Evolutionary conservation across 2,113 vertebrate genomes (phyloP), one percentile per base, ranked within the genome.

Genomic region (Trogon surrucura): DNA sequence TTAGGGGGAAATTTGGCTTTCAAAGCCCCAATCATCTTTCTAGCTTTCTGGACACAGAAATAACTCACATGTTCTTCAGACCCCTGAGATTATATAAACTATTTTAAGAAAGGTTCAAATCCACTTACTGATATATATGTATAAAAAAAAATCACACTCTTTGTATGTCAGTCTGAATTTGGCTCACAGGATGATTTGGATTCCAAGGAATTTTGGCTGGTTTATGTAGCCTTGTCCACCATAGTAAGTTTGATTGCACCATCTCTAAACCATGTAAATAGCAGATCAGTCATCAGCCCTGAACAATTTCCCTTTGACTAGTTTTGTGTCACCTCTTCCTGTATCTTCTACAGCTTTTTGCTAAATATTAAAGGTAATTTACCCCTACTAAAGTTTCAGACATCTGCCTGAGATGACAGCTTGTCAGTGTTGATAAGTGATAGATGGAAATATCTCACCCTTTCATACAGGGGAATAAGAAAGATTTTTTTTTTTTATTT

Each of bases 401-500:
- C 81, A 77, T 77, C 91, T 96, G 65, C 89, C 74, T 85, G 94
- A 80, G 66, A 74, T 97, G 91, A 88, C 79, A 95, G 78, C 82
- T 89, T 97, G 60, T 92, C 73, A 44, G 38, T 92, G 91, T 91
- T 89, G 83, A n/a, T 91, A 92, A 96, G 65, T 90, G 69, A 95
- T 85, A 61, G 93, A 95, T 66, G 72, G 84, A 94, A 94, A 62
- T 91, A 90, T 75, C 95, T 80, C 85, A 65, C 88, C 50, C 60
- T 92, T 96, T 95, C 80, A 92, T 92, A 65, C 15, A 86, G 51
- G 69, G 88, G 93, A 96, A 87, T 54, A 85, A 95, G 67, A 92
- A 79, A 88, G 32, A 36, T 22, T 41, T 72, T 65, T 41, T 41
- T 41, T 69, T 74, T 96, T 93, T 94, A 65, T 97, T 93, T 92